Percentiles rank a stretch among this genome's conserved stretches.
These are phyloP conservation scores for Brachionichthys hirsutus DNA, from an alignment of 2,113 vertebrate genomes.

Conservation along the genomic window DNA sequence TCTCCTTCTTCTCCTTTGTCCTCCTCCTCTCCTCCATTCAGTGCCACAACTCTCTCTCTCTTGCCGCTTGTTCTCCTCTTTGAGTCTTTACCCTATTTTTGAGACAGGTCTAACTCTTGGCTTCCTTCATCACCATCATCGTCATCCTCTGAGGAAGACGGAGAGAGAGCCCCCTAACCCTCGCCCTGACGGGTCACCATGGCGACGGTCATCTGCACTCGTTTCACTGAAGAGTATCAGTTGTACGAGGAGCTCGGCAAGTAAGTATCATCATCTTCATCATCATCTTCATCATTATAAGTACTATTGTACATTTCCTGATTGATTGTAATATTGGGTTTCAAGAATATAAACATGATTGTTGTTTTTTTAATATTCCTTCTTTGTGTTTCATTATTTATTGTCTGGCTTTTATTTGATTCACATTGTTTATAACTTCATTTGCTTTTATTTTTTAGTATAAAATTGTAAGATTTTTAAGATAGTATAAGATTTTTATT, in stretches of 20 bases:
- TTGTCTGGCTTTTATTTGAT: too few relatives aligned
- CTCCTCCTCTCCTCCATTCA: slow-evolving; percentile 20
- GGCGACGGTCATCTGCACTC: slow-evolving; percentile 76
- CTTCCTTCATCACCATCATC: slow-evolving; percentile 29
- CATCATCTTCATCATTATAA: slow-evolving; percentile 6
- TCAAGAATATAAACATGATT: not conserved
- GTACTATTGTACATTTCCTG: not conserved
- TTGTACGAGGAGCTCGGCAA: slow-evolving; percentile 74
- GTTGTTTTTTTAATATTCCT: too few relatives aligned
- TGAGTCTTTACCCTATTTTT: slow-evolving; percentile 6
- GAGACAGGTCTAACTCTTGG: slow-evolving; percentile 29
- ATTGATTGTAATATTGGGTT: not conserved
- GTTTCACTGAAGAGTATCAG: slow-evolving; percentile 74
- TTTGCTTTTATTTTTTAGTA: too few relatives aligned
- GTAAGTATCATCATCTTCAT: slow-evolving; percentile 48
- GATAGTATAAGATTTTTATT: not conserved
- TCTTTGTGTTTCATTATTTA: too few relatives aligned
- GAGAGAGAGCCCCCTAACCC: slow-evolving; percentile 55
- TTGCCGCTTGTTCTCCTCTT: slow-evolving; percentile 9
- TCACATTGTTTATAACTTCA: too few relatives aligned
- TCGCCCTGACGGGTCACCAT: slow-evolving; percentile 54
- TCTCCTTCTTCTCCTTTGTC: slow-evolving; percentile 31
- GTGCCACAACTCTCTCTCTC: slow-evolving; percentile 5
- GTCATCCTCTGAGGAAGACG: slow-evolving; percentile 41
- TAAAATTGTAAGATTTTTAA: too few relatives aligned